These are phyloP conservation scores for Polylopha cassiicola DNA, from an alignment of 2,888 invertebrate genomes.

Conservation along the genomic window DNA sequence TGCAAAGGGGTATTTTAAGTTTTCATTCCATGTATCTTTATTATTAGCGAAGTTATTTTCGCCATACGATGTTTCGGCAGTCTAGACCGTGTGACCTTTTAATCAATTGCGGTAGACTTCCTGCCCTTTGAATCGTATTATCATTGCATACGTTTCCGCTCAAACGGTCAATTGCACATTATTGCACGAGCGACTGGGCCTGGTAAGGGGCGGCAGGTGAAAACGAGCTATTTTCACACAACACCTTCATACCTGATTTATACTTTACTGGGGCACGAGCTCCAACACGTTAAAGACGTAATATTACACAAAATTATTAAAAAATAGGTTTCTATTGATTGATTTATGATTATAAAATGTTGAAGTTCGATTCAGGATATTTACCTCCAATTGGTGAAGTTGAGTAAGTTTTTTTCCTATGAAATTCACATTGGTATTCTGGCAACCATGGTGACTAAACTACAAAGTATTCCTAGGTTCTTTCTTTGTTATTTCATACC, in stretches of 20 bases:
- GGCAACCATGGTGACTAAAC: too few relatives aligned
- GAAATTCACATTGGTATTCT: too few relatives aligned
- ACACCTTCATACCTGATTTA: slow-evolving; percentile 24
- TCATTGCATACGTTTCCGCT: slow-evolving; percentile 30
- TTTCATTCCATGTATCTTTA: slow-evolving; percentile 29
- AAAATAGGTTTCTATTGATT: background rate
- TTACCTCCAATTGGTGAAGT: slow-evolving; percentile 17
- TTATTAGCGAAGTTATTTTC: slow-evolving; percentile 11
- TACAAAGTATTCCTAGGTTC: too few relatives aligned
- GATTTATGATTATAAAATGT: slow-evolving; percentile 9
- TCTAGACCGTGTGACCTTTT: slow-evolving; percentile 12
- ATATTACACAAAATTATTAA: background rate
- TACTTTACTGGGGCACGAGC: slow-evolving; percentile 10
- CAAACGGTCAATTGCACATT: slow-evolving; percentile 58
- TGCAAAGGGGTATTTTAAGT: slow-evolving; percentile 68
- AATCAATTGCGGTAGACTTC: slow-evolving; percentile 17
- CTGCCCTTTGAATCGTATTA: slow-evolving; percentile 18
- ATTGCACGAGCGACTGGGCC: slow-evolving; percentile 62
- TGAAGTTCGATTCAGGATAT: slow-evolving; percentile 11
- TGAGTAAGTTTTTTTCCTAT: slow-evolving; percentile 14
- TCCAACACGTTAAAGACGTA: background rate
- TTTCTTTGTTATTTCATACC: too few relatives aligned
- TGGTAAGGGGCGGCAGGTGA: slow-evolving; percentile 45
- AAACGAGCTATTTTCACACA: slow-evolving; percentile 53
- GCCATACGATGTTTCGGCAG: slow-evolving; percentile 20